phyloP scores from a whole-genome alignment of 2,797 vertebrate genomes.

The Darevskia mixta region DNA sequence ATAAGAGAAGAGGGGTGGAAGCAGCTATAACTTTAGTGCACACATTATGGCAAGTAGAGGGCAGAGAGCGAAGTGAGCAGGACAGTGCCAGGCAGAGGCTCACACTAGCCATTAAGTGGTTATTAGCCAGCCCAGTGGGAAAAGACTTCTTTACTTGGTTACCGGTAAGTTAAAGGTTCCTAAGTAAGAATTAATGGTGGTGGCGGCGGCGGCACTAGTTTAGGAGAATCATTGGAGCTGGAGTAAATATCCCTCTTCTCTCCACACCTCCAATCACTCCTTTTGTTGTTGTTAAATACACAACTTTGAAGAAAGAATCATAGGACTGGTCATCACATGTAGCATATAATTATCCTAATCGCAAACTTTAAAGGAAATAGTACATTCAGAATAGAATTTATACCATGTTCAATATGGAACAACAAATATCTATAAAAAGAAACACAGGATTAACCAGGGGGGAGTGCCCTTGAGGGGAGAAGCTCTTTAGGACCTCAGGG shows the following conservation, averaged over 20 bases:
- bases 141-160: background rate
- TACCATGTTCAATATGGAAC: background rate
- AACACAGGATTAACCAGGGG: background rate
- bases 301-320: background rate
- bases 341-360: background rate
- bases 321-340: background rate
- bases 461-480: no score
- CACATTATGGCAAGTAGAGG: background rate
- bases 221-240: no score
- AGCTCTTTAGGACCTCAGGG: no score
- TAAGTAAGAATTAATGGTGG: no score
- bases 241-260: no score
- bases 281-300: no score
- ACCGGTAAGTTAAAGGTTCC: no score
- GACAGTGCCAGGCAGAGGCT: background rate
- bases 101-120: background rate
- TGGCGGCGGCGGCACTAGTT: no score
- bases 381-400: background rate
- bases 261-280: no score
- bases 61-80: background rate
- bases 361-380: background rate
- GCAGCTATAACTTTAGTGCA: background rate
- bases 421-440: background rate
- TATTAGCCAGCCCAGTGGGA: background rate
- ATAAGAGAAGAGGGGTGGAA: background rate